Conservation (phyloP, 2,888 invertebrate genomes). For the Rhimphoctona megacephalus region DNA sequence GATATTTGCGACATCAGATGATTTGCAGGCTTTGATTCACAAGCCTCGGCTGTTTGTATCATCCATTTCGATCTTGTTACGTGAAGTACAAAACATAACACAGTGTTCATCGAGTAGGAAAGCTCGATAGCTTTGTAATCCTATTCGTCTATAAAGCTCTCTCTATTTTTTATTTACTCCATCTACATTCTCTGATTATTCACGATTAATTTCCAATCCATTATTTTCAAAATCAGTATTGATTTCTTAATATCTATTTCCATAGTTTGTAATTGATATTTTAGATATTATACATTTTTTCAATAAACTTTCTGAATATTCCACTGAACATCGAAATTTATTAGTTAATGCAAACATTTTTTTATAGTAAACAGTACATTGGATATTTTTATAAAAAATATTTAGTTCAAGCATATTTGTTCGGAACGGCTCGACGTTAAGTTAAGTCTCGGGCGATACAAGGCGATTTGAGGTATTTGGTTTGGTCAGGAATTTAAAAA, state of each 20-base stretch:
- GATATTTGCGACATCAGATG: conserved; percentile 9
- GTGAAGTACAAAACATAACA: conserved; percentile 1
- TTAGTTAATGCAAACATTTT: not conserved
- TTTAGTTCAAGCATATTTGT: too few species aligned
- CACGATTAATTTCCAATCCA: not conserved
- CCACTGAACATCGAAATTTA: not conserved
- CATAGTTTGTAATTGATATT: not conserved
- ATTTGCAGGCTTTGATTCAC: conserved; percentile 19
- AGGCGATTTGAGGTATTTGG: too few species aligned
- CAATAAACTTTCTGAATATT: not conserved
- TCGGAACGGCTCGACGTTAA: too few species aligned
- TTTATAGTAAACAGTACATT: too few species aligned
- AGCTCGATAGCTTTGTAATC: conserved; percentile 20
- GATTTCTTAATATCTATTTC: not conserved
- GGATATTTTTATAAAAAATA: too few species aligned
- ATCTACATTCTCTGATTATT: not conserved
- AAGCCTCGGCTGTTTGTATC: conserved; percentile 26
- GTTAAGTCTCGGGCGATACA: too few species aligned
- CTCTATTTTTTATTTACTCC: not conserved
- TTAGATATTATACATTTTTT: not conserved
- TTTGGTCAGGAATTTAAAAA: too few species aligned
- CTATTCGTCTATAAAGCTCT: not conserved
- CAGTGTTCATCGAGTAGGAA: conserved; percentile 8
- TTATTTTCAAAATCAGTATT: not conserved
- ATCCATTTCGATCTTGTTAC: conserved; percentile 22